Conservation (phyloP, 92 coral and sea anemone species). For the Siderastrea siderea region DNA sequence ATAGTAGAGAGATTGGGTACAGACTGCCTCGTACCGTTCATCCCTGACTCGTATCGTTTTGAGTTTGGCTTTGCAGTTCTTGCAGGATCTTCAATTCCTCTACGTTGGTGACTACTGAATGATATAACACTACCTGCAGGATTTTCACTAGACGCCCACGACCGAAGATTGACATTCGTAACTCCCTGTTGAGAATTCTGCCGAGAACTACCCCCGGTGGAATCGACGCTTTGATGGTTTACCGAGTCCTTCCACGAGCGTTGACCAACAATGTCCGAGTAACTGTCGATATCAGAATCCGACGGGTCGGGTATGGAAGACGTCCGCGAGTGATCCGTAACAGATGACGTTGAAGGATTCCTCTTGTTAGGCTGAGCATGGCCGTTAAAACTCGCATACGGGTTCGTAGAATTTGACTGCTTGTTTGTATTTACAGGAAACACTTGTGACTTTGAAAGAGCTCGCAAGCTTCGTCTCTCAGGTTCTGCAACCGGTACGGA, state of each 20-base stretch:
- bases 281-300: conserved; percentile 84
- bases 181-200: background rate
- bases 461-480: conserved; percentile 26
- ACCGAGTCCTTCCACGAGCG: conserved; percentile 30
- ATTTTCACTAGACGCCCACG: conserved; percentile 34
- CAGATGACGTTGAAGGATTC: conserved; percentile 45
- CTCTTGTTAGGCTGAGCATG: conserved; percentile 9
- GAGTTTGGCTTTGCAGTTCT: conserved; percentile 10
- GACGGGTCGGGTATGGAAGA: conserved; percentile 52
- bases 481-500: conserved; percentile 38
- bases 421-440: conserved; percentile 6
- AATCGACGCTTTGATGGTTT: conserved; percentile 4
- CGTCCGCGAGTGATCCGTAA: conserved; percentile 65
- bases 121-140: conserved; percentile 15
- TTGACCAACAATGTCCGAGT: conserved; percentile 83
- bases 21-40: conserved; percentile 28
- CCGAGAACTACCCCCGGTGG: background rate
- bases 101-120: background rate
- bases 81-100: conserved; percentile 17
- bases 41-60: background rate
- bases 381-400: conserved; percentile 38
- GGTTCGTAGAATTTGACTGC: background rate
- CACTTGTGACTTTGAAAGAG: conserved; percentile 31
- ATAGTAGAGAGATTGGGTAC: background rate
- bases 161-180: background rate